phyloP scores from a whole-genome alignment of 2,888 invertebrate genomes.

The Andrena camellia region DNA sequence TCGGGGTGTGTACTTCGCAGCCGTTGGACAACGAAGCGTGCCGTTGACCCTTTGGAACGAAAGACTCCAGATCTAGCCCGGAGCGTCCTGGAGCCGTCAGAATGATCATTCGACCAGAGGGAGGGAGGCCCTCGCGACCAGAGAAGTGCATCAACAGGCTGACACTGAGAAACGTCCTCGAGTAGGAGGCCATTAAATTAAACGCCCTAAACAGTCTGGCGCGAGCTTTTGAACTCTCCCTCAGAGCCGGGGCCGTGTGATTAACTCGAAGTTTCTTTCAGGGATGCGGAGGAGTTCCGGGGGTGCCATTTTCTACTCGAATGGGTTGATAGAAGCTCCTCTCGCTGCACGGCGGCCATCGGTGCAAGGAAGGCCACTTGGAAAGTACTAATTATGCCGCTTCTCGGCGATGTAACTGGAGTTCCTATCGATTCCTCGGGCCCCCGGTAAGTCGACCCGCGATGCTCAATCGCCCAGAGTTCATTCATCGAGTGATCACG shows the following conservation, averaged over 20 bases:
- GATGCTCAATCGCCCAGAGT: slow-evolving; percentile 65
- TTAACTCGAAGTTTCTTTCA: no score
- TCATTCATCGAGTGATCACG: slow-evolving; percentile 49
- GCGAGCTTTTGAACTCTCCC: slow-evolving; percentile 30
- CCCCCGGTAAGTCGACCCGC: slow-evolving; percentile 57
- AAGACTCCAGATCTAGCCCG: not conserved
- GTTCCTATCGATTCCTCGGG: slow-evolving; percentile 60
- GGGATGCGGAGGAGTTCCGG: no score
- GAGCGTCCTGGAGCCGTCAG: not conserved
- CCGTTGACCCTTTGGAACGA: slow-evolving; percentile 16
- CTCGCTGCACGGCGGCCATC: not conserved
- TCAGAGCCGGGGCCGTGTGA: no score
- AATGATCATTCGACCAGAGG: slow-evolving; percentile 54
- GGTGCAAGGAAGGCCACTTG: no score
- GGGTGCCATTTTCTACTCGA: slow-evolving; percentile 42
- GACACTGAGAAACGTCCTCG: slow-evolving; percentile 73
- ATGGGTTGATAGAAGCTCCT: slow-evolving; percentile 37
- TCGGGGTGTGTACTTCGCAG: not conserved
- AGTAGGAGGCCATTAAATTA: slow-evolving; percentile 68
- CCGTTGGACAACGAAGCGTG: not conserved
- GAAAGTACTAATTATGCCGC: not conserved
- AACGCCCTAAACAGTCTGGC: slow-evolving; percentile 14
- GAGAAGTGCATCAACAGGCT: slow-evolving; percentile 74
- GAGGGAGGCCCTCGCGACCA: slow-evolving; percentile 52
- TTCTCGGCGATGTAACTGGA: slow-evolving; percentile 44